phyloP scores from a whole-genome alignment of 2,888 invertebrate species.

The Eilema griseolum region DNA sequence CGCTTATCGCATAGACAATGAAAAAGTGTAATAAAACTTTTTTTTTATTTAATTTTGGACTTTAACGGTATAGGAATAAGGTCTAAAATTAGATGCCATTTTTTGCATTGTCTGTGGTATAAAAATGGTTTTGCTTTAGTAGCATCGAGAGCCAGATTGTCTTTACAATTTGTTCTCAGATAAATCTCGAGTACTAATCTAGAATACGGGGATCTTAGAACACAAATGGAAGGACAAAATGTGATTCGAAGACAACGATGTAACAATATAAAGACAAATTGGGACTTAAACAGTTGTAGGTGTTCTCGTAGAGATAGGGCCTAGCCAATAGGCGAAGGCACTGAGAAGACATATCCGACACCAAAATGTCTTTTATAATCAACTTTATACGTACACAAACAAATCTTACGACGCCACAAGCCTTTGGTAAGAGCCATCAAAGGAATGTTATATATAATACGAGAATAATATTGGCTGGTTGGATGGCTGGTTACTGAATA shows the following conservation, averaged over 20 bases:
- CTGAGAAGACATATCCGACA: constrained; percentile 39
- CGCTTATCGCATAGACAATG: too few species aligned
- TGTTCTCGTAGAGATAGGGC: constrained; percentile 30
- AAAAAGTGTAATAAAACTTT: too few species aligned
- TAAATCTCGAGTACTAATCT: not conserved
- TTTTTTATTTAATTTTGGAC: too few species aligned
- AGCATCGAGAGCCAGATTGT: too few species aligned
- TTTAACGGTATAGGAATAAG: too few species aligned
- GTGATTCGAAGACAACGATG: constrained; percentile 8
- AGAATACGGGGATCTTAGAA: too few species aligned
- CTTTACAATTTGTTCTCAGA: too few species aligned
- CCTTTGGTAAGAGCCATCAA: not conserved
- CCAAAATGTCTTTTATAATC: constrained; percentile 28
- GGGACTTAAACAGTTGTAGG: constrained; percentile 20
- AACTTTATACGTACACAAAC: constrained; percentile 27
- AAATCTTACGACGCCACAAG: not conserved
- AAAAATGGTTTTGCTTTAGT: too few species aligned
- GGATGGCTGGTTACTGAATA: too few species aligned
- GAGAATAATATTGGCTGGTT: not conserved
- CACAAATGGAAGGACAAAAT: not conserved
- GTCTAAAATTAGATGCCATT: too few species aligned
- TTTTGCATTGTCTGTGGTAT: too few species aligned
- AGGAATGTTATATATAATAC: too few species aligned
- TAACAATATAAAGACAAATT: constrained; percentile 8
- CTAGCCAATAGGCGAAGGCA: constrained; percentile 48